Conservation (phyloP, 2,797 vertebrate genomes). For the Rhinichthys osculus region DNA sequence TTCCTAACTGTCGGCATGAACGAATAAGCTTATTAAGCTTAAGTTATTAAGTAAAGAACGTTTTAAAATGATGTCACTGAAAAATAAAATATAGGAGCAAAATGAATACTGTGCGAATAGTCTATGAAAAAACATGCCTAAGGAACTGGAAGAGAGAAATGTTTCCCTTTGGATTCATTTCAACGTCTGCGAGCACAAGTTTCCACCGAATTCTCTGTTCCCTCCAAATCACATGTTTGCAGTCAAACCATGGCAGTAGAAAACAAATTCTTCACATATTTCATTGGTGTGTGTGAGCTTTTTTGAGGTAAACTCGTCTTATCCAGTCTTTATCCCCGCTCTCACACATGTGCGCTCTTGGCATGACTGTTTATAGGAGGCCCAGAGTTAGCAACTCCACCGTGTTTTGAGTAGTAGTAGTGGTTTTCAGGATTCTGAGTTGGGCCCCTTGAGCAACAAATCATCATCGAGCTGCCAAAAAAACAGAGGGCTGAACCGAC, state of each 20-base stretch:
- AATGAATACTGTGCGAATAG: constrained; percentile 13
- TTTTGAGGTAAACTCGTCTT: constrained; percentile 26
- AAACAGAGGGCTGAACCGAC: constrained; percentile 89
- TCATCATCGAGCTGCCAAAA: constrained; percentile 84
- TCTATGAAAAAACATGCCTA: not conserved
- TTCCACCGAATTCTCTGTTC: constrained; percentile 11
- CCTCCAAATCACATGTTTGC: constrained; percentile 31
- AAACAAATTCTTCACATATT: constrained; percentile 26
- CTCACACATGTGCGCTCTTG: constrained; percentile 91
- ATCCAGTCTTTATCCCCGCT: constrained; percentile 25
- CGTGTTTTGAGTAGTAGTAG: constrained; percentile 90
- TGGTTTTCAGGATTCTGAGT: constrained; percentile 83
- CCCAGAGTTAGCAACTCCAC: constrained; percentile 72
- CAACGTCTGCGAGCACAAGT: not conserved
- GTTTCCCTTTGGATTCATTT: constrained; percentile 17
- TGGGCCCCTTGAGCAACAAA: constrained; percentile 81
- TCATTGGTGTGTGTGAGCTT: not conserved
- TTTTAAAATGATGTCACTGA: not conserved
- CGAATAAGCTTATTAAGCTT: not conserved
- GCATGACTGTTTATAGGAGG: constrained; percentile 83
- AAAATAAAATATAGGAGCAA: constrained; percentile 3
- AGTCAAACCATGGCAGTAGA: constrained; percentile 36
- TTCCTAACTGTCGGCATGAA: not conserved
- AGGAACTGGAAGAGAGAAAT: not conserved
- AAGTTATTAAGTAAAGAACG: not conserved